A percentile compares a stretch with the other conserved stretches of the same genome.
Evolutionary conservation across 2,113 vertebrate genomes (phyloP).

Genomic region (Alosa alosa): DNA sequence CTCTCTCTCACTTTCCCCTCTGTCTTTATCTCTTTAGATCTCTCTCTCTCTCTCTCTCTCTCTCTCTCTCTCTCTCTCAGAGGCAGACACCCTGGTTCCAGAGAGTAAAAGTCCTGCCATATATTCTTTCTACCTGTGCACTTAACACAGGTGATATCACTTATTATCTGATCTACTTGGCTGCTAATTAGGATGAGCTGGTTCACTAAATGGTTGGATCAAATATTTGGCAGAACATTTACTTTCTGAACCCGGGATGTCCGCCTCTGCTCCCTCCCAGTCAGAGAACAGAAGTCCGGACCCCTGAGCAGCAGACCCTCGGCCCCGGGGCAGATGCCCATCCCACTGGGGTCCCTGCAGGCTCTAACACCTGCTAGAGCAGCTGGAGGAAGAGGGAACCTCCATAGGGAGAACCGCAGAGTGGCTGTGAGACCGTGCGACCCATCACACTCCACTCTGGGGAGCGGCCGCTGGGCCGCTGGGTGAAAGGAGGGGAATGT

Average conservation of each 20-base stretch:
- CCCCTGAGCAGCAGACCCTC: background rate
- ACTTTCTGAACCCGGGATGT: no score
- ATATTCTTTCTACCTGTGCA: no score
- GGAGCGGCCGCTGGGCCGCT: background rate
- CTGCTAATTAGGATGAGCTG: no score
- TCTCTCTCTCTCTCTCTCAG: background rate
- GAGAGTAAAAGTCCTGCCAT: no score
- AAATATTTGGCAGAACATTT: no score
- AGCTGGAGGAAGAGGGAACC: background rate
- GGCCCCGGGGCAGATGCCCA: background rate
- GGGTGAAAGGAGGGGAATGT: background rate
- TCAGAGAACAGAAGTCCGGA: background rate
- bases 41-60: background rate
- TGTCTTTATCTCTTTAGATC: background rate
- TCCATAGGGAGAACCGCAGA: background rate
- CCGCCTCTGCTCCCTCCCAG: background rate
- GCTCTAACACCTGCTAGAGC: background rate
- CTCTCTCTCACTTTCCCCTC: background rate
- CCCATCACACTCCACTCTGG: background rate
- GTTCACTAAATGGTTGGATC: no score
- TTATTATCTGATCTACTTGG: no score
- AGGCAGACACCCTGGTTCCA: no score
- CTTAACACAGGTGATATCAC: no score
- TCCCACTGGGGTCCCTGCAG: background rate
- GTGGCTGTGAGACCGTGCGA: background rate